Conservation (phyloP, 2,888 invertebrate species). For the Linyphia triangularis region DNA sequence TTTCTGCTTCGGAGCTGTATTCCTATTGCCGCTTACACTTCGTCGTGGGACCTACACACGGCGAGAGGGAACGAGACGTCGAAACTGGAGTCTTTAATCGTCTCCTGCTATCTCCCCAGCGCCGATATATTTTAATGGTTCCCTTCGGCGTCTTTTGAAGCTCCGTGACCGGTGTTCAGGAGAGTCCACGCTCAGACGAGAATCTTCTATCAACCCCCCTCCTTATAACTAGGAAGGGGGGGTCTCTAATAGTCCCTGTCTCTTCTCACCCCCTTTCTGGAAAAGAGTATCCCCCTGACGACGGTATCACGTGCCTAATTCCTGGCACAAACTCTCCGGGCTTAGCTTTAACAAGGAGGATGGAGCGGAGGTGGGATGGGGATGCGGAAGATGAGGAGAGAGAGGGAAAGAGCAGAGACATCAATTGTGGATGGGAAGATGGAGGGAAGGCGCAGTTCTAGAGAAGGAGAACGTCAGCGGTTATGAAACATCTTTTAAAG, state of each 20-base stretch:
- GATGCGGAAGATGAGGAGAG: constrained; percentile 32
- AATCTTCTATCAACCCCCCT: constrained; percentile 34
- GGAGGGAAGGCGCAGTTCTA: constrained; percentile 29
- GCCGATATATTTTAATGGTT: constrained; percentile 75
- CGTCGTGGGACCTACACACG: constrained; percentile 55
- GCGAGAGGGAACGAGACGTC: constrained; percentile 59
- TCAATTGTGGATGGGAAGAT: constrained; percentile 55
- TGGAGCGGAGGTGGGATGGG: constrained; percentile 36
- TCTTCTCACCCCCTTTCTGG: constrained; percentile 17
- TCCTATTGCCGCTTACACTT: constrained; percentile 48
- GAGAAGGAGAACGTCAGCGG: constrained; percentile 62
- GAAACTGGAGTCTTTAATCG: constrained; percentile 75
- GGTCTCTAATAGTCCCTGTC: constrained; percentile 64
- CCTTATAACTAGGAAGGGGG: not conserved
- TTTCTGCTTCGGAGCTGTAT: constrained; percentile 65
- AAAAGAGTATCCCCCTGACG: constrained; percentile 50
- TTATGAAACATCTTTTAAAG: constrained; percentile 75
- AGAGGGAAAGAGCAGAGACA: constrained; percentile 61
- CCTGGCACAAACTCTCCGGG: constrained; percentile 74
- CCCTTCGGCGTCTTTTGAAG: constrained; percentile 75
- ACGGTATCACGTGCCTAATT: constrained; percentile 73
- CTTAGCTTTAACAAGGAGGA: constrained; percentile 75
- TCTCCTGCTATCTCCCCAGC: constrained; percentile 71
- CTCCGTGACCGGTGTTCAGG: constrained; percentile 74
- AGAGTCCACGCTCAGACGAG: constrained; percentile 63